phyloP scores from a whole-genome alignment of 2,888 invertebrate species.

The Xiphydria camelus region DNA sequence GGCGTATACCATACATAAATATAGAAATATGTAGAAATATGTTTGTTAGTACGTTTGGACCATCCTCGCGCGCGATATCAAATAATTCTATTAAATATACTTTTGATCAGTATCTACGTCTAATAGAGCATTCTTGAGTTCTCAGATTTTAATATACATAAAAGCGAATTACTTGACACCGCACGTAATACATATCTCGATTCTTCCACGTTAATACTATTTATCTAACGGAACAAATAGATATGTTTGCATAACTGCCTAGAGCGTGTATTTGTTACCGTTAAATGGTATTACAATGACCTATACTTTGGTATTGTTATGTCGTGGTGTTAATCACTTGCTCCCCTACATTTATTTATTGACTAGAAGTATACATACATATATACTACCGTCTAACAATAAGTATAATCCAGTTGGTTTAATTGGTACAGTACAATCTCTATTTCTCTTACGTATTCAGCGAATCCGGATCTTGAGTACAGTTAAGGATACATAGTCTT shows the following conservation, averaged over 20 bases:
- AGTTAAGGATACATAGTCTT: conserved; percentile 5
- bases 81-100: background rate
- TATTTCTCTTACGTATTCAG: conserved; percentile 4
- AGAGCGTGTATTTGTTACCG: conserved; percentile 2
- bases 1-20: too few relatives aligned
- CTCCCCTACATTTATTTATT: conserved; percentile 12
- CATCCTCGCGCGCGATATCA: too few relatives aligned
- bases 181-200: too few relatives aligned
- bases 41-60: too few relatives aligned
- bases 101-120: background rate
- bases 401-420: background rate
- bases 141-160: too few relatives aligned
- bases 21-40: too few relatives aligned
- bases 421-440: background rate
- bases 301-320: conserved; percentile 23
- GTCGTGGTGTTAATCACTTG: conserved; percentile 5
- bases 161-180: too few relatives aligned
- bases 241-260: conserved; percentile 1
- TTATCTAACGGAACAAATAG: background rate
- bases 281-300: conserved; percentile 1
- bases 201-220: background rate
- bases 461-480: conserved; percentile 15
- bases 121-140: too few relatives aligned
- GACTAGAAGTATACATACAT: conserved; percentile 29
- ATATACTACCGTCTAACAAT: background rate